Evolutionary conservation across 1,140 invertebrate species (phyloP), one percentile per base, ranked within the genome.

Genomic region (Drosophila nebulosa): DNA sequence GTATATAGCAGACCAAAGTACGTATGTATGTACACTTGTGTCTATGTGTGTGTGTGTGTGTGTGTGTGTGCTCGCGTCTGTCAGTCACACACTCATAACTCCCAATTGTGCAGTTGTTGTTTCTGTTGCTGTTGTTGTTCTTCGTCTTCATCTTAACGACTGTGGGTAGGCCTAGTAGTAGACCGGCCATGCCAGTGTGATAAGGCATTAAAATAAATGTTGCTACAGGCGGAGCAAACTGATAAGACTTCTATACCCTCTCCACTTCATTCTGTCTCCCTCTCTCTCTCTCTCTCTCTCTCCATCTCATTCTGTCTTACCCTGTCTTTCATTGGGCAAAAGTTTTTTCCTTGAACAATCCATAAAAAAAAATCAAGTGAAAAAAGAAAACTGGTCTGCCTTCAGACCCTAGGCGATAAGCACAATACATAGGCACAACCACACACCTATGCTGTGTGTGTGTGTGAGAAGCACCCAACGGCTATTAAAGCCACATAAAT

Each of bases 401-500:
- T 53, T 74, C 63, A 70, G 36, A 50, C 53, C 24, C 21, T n/a
- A 39, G 14, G 22, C 61, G 80, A 85, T 85, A 85, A 85, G 80
- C 52, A 42, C n/a, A 53, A 26, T n/a, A 27, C n/a, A n/a, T n/a
- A n/a, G n/a, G n/a, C n/a, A n/a, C 27, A 21, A 35, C 14, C 58
- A 36, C 22, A n/a, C 18, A 42, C 22, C 39, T 14, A 26, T 26
- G 52, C 32, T 30, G 7, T 46, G 36, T 60, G 74, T 32, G 12
- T 30, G 55, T 22, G 53, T 50, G 39, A 3, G 64, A 53, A 70
- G 62, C 71, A 70, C 55, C 78, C 81, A 76, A 60, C 75, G 83
- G 83, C 83, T 79, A 88, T 88, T 88, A 88, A 88, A 88, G 83
- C 78, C 83, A 88, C 83, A 88, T 88, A 88, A 88, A 88, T 88